Conservation (phyloP, 2,113 vertebrate genomes). For the Oryzias celebensis region DNA sequence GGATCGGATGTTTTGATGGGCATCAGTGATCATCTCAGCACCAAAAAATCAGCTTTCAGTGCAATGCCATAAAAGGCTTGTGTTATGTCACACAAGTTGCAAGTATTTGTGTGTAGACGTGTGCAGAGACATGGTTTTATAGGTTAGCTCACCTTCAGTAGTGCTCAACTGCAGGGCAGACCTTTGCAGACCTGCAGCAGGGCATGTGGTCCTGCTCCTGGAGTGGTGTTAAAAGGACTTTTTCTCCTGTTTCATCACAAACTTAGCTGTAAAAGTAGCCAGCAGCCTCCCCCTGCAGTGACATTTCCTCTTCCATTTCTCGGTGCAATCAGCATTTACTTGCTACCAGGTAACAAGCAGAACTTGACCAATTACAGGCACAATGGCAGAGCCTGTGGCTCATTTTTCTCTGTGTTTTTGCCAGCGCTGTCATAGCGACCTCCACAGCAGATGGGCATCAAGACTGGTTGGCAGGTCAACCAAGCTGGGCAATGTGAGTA, state of each 20-base stretch:
- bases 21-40: too few relatives aligned
- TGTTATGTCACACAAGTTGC: too few relatives aligned
- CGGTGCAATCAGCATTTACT: slow-evolving; percentile 66
- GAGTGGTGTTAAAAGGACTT: slow-evolving; percentile 17
- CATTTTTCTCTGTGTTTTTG: slow-evolving; percentile 64
- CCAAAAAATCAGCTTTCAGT: too few relatives aligned
- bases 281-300: slow-evolving; percentile 56
- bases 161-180: slow-evolving; percentile 10
- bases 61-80: too few relatives aligned
- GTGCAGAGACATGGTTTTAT: neutral
- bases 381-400: slow-evolving; percentile 60
- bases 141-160: neutral
- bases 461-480: slow-evolving; percentile 68
- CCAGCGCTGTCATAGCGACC: slow-evolving; percentile 67
- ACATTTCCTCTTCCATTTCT: slow-evolving; percentile 67
- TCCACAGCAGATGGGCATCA: slow-evolving; percentile 62
- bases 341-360: slow-evolving; percentile 64
- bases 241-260: slow-evolving; percentile 28
- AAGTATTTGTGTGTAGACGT: too few relatives aligned
- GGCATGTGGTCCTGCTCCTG: slow-evolving; percentile 1
- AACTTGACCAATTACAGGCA: slow-evolving; percentile 74
- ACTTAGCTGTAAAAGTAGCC: slow-evolving; percentile 38
- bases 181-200: slow-evolving; percentile 8
- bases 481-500: slow-evolving; percentile 74
- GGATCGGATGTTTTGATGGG: too few relatives aligned